These are phyloP conservation scores for Sminthurides bifidus DNA, from an alignment of 1,140 invertebrate genomes.

Conservation along the genomic window DNA sequence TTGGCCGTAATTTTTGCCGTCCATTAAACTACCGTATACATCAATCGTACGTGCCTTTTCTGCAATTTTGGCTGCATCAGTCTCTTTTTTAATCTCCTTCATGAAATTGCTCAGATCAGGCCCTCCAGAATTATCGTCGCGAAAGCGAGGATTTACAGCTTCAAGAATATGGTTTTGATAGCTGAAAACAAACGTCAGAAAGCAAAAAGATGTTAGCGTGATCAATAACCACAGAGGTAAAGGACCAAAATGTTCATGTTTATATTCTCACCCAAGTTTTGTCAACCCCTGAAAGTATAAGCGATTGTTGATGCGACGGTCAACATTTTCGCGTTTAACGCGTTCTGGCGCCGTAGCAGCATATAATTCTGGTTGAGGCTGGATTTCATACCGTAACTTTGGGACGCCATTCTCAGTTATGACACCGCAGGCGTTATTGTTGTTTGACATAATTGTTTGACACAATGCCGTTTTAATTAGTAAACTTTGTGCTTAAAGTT, in stretches of 20 bases:
- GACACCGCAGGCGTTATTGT: too few species aligned
- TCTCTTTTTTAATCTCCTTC: background rate
- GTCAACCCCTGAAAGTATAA: background rate
- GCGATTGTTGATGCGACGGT: background rate
- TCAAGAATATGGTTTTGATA: constrained; percentile 23
- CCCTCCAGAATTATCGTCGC: constrained; percentile 7
- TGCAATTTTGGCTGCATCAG: constrained; percentile 14
- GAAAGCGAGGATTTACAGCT: constrained; percentile 14
- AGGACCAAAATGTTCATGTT: too few species aligned
- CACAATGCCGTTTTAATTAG: too few species aligned
- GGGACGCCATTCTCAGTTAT: too few species aligned
- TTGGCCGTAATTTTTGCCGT: constrained; percentile 22
- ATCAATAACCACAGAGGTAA: too few species aligned
- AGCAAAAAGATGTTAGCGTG: too few species aligned
- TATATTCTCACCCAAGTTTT: background rate
- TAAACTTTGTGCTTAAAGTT: too few species aligned
- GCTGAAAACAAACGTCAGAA: too few species aligned
- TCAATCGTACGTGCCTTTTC: constrained; percentile 23
- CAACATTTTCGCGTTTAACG: background rate
- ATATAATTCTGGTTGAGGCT: too few species aligned
- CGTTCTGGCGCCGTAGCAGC: too few species aligned
- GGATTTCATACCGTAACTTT: too few species aligned
- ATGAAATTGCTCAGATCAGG: constrained; percentile 16
- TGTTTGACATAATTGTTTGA: too few species aligned
- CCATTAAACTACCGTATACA: constrained; percentile 19